Percentiles rank a stretch among this genome's conserved stretches.
These are phyloP conservation scores for Perca schrenkii DNA, from an alignment of 2,113 vertebrate genomes.

Conservation along the genomic window DNA sequence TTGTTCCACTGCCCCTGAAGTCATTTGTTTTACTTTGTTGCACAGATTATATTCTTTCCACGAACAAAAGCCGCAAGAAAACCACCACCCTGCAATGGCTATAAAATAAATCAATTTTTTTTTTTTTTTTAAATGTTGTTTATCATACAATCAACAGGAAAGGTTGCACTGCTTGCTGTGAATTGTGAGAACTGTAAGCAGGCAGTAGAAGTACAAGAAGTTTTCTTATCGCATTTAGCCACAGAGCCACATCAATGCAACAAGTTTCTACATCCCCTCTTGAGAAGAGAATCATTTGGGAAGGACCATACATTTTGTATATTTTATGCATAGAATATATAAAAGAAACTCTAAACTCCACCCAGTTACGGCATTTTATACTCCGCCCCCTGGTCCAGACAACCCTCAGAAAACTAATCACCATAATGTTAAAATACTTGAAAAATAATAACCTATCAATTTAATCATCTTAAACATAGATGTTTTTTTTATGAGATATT, in stretches of 20 bases:
- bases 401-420: not conserved
- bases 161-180: slow-evolving; percentile 70
- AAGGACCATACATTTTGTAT: slow-evolving; percentile 38
- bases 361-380: slow-evolving; percentile 23
- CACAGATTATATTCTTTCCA: slow-evolving; percentile 73
- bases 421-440: not conserved
- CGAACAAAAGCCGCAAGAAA: slow-evolving; percentile 76
- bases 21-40: slow-evolving; percentile 80
- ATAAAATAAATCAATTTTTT: slow-evolving; percentile 42
- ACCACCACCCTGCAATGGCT: slow-evolving; percentile 41
- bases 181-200: slow-evolving; percentile 80
- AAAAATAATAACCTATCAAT: not conserved
- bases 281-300: slow-evolving; percentile 34
- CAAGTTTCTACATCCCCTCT: slow-evolving; percentile 31
- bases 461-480: not conserved
- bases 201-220: slow-evolving; percentile 50
- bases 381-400: not conserved
- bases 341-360: slow-evolving; percentile 27
- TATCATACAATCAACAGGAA: slow-evolving; percentile 83
- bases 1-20: slow-evolving; percentile 74
- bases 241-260: slow-evolving; percentile 55
- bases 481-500: slow-evolving; percentile 15
- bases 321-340: slow-evolving; percentile 31
- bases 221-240: slow-evolving; percentile 70
- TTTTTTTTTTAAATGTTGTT: slow-evolving; percentile 61